Base-by-base conservation (phyloP, 2,113 vertebrate species). In the Ciconia boyciana region DNA sequence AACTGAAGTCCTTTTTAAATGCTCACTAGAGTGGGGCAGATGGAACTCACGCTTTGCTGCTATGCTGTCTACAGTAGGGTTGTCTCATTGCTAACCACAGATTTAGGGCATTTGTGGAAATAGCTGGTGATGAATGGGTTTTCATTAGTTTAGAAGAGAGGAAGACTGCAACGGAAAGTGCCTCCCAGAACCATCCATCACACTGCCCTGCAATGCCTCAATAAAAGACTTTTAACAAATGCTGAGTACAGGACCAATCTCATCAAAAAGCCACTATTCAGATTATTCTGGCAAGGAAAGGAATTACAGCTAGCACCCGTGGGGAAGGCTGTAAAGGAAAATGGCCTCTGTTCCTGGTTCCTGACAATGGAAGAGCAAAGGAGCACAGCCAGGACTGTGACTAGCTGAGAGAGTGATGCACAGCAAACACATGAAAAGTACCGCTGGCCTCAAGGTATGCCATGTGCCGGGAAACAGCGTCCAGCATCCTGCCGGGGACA, bases 351-450 rank as follows among this genome's bases (percentile, higher is more conserved):
- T 6, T 36, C 36, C 64, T 8, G 32, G 43, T 1, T 48, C 61
- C 62, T 11, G 74, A 25, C 52, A 13, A 19, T 3, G 36, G 54
- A n/a, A 17, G 34, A 46, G 81, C 19, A 18, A n/a, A 54, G 83
- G 9, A 68, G 51, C 61, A 3, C 10, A 21, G 83, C 44, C 66
- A 55, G 46, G 57, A 10, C 46, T 5, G 74, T 1, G 24, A 31
- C 3, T 3, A 22, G 44, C 36, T 10, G 44, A 18, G 29, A 26
- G 36, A 19, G 41, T 2, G 2, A n/a, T 1, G 49, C 51, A 9
- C 41, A 29, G 49, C 36, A 6, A n/a, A 48, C 0, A 1, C 55
- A 9, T 1, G n/a, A 32, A 1, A 15, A 55, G 72, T 1, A 14
- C 55, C 2, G 0, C 43, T 5, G 34, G 81, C 36, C 70, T 46